These are phyloP conservation scores for Aphidoletes aphidimyza DNA, from an alignment of 2,888 invertebrate genomes.

Conservation along the genomic window DNA sequence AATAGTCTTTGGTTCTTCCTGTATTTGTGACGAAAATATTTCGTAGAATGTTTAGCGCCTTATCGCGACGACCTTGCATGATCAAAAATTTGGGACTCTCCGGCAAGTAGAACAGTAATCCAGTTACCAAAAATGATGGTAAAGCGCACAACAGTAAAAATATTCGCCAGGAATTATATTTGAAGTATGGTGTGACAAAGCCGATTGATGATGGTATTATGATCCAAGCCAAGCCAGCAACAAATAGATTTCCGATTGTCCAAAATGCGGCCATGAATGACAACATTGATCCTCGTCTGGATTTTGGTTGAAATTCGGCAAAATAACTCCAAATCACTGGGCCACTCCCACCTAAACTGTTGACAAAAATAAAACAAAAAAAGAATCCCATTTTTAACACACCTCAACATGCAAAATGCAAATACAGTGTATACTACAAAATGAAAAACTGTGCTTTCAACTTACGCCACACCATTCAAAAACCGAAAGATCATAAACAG, in stretches of 20 bases:
- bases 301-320: conserved; percentile 92
- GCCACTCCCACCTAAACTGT: conserved; percentile 85
- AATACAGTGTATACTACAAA: too few relatives aligned
- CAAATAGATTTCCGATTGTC: conserved; percentile 92
- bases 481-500: conserved; percentile 91
- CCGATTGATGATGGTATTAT: conserved; percentile 81
- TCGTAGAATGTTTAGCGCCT: conserved; percentile 83
- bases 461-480: conserved; percentile 94
- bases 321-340: conserved; percentile 96
- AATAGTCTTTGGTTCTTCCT: conserved; percentile 77
- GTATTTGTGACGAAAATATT: conserved; percentile 86
- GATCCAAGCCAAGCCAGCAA: conserved; percentile 84
- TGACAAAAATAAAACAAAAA: not conserved
- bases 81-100: conserved; percentile 92
- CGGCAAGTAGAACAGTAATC: conserved; percentile 82
- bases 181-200: conserved; percentile 74
- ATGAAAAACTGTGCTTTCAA: conserved; percentile 61
- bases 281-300: conserved; percentile 89
- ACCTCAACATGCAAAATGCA: too few relatives aligned
- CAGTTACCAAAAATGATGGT: conserved; percentile 88
- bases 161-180: conserved; percentile 92
- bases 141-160: conserved; percentile 88
- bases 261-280: conserved; percentile 95
- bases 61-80: conserved; percentile 80
- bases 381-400: too few relatives aligned